Evolutionary conservation across 1,140 invertebrate species (phyloP).

Genomic region (Akabosia matsudoensis): DNA sequence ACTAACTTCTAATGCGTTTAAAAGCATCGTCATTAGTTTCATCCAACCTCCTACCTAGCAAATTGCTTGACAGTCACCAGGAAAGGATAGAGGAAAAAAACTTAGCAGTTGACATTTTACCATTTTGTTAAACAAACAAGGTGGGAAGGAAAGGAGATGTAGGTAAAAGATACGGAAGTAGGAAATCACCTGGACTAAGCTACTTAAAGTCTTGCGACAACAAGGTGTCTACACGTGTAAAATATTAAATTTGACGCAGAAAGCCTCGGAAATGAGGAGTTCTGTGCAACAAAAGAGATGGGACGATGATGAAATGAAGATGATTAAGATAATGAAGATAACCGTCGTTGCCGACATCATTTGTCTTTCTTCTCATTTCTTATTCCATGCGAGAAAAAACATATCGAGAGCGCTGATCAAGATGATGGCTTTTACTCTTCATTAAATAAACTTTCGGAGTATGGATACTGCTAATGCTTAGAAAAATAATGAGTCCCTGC

Average conservation of each 20-base stretch:
- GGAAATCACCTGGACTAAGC: not conserved
- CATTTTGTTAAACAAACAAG: not conserved
- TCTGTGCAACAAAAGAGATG: no score
- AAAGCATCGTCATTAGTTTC: no score
- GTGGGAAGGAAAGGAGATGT: not conserved
- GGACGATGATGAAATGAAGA: not conserved
- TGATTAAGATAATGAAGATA: slow-evolving; percentile 13
- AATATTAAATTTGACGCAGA: no score
- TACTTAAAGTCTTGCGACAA: not conserved
- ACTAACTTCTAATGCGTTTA: no score
- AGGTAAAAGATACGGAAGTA: not conserved
- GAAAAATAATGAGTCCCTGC: not conserved
- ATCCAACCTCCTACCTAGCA: no score
- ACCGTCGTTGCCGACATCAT: no score
- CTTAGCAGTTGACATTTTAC: not conserved
- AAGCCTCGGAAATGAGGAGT: no score
- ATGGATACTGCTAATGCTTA: not conserved
- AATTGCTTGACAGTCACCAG: no score
- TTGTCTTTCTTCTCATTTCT: no score
- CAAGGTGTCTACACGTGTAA: not conserved
- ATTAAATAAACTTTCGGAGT: not conserved
- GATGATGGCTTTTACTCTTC: not conserved
- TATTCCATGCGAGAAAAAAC: no score
- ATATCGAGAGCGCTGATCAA: not conserved
- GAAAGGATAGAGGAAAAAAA: not conserved